Evolutionary conservation across 2,888 invertebrate species (phyloP).

Genomic region (Arge pagana): DNA sequence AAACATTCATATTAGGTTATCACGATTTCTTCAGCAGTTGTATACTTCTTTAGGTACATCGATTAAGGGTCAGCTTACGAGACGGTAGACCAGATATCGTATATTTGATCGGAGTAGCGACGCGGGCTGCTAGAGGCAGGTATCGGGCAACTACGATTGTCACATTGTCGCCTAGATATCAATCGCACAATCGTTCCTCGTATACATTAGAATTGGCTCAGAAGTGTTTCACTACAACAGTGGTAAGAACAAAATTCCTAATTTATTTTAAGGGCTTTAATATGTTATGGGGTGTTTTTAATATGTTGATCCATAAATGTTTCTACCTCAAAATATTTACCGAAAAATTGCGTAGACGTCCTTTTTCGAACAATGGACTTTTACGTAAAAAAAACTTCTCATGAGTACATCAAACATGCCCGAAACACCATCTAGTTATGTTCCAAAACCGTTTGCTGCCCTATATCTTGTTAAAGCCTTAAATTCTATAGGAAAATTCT

Average conservation of each 20-base stretch:
- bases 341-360: no score
- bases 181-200: conserved; percentile 85
- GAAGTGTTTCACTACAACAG: conserved; percentile 76
- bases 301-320: no score
- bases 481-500: no score
- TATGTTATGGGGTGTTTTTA: no score
- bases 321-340: no score
- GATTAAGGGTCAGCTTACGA: conserved; percentile 65
- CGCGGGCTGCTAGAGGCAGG: conserved; percentile 84
- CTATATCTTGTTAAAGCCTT: conserved; percentile 1
- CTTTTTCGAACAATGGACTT: no score
- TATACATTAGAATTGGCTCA: conserved; percentile 86
- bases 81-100: conserved; percentile 73
- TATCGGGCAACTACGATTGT: conserved; percentile 91
- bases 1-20: conserved; percentile 46
- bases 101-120: conserved; percentile 86
- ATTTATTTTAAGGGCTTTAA: no score
- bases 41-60: conserved; percentile 48
- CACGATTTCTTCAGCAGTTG: conserved; percentile 37
- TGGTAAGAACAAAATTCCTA: conserved; percentile 61
- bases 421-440: no score
- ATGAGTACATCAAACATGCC: no score
- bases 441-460: background rate
- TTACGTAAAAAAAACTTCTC: no score
- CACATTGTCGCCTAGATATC: conserved; percentile 89